These are phyloP conservation scores for Halichoeres trimaculatus DNA, from an alignment of 2,113 vertebrate genomes.

Conservation along the genomic window DNA sequence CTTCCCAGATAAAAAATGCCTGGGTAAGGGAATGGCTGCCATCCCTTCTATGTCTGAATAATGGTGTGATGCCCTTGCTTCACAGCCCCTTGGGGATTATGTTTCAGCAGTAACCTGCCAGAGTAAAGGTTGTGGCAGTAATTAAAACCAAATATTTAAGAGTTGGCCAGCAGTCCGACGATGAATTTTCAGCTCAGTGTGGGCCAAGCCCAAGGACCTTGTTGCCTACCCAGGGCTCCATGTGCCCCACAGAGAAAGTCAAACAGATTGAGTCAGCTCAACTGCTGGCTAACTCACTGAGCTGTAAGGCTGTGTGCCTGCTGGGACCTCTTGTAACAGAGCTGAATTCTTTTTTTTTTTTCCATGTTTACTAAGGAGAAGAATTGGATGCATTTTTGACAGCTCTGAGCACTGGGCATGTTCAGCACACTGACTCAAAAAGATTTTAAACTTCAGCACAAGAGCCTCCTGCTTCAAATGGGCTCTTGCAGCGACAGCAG, in stretches of 20 bases:
- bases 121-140: slow-evolving; percentile 85
- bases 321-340: slow-evolving; percentile 67
- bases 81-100: slow-evolving; percentile 75
- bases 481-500: slow-evolving; percentile 26
- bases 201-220: slow-evolving; percentile 67
- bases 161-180: slow-evolving; percentile 64
- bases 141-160: slow-evolving; percentile 88
- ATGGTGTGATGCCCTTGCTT: slow-evolving; percentile 70
- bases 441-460: slow-evolving; percentile 7
- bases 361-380: slow-evolving; percentile 58
- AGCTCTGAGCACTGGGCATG: slow-evolving; percentile 36
- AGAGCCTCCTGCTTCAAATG: slow-evolving; percentile 16
- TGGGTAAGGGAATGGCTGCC: slow-evolving; percentile 65
- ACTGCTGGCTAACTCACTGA: slow-evolving; percentile 69
- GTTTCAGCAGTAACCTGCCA: slow-evolving; percentile 81
- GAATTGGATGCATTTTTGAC: slow-evolving; percentile 49
- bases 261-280: slow-evolving; percentile 75
- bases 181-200: slow-evolving; percentile 81
- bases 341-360: slow-evolving; percentile 45
- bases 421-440: slow-evolving; percentile 36
- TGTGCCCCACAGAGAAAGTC: slow-evolving; percentile 74
- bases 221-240: slow-evolving; percentile 71
- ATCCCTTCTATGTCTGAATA: slow-evolving; percentile 67
- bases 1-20: slow-evolving; percentile 72
- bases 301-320: slow-evolving; percentile 52